Evolutionary conservation across 2,888 invertebrate genomes (phyloP), one percentile per base, ranked within the genome.

Genomic region (Lobophora halterata): DNA sequence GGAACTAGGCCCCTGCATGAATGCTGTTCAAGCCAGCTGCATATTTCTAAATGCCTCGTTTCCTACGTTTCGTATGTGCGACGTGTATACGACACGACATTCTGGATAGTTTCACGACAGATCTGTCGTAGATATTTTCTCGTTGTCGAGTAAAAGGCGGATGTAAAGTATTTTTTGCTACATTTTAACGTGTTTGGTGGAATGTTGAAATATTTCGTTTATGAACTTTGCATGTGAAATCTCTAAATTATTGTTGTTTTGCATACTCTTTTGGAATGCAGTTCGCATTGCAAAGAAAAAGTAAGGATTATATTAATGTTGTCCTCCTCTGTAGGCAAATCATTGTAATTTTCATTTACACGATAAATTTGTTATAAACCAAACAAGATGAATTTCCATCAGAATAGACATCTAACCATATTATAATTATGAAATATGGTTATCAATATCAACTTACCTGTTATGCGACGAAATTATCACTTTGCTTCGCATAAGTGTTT

Each of bases 1-100:
- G 59, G 61, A 83, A 71, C 78, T 79, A 79, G 82, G 79, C 59
- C 67, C 62, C 59, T 61, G 52, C 57, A 60, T 66, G 67, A 71
- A 75, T 68, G 71, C 65, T 62, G 73, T 61, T n/a, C n/a, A n/a
- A n/a, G 61, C 55, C 53, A 52, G 62, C 70, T 67, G 68, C 58
- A 63, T 69, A 72, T 73, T 79, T 80, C 80, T 77, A 79, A 62
- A 65, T 45, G 46, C 61, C n/a, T 55, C 54, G 61, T 71, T 69
- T 69, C 65, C 65, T 67, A 57, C 48, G 52, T 57, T 43, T 44
- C 38, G 45, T 49, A 44, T 52, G 50, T 54, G 49, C 38, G 47
- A 43, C 53, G 34, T 52, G 48, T 50, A 51, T 23, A 27, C 34
- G 38, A 36, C 43, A 47, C 49, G 21, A 31, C 52, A 52, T 49